Evolutionary conservation across 2,113 vertebrate genomes (phyloP).

Genomic region (Daboia siamensis): DNA sequence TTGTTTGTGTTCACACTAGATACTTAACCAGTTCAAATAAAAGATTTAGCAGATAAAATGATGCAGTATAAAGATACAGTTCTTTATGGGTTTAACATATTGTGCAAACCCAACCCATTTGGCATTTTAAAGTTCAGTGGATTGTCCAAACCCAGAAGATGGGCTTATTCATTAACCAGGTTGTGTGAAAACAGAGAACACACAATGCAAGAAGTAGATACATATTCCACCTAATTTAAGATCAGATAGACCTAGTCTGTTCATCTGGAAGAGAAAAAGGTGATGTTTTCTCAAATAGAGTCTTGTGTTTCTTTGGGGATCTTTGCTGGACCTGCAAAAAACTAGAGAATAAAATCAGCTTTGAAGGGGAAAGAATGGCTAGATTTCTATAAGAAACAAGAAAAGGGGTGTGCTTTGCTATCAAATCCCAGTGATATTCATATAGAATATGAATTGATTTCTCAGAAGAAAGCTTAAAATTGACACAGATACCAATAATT

Average conservation of each 20-base stretch:
- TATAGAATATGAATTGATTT: neutral
- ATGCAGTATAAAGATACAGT: neutral
- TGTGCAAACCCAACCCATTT: neutral
- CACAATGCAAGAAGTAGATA: neutral
- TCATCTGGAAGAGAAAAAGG: neutral
- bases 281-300: neutral
- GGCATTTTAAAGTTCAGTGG: neutral
- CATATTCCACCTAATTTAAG: neutral
- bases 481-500: neutral
- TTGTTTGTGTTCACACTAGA: neutral
- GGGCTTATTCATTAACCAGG: neutral
- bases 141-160: neutral
- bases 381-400: neutral
- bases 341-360: neutral
- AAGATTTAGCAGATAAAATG: neutral
- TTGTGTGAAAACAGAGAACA: neutral
- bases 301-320: neutral
- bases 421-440: neutral
- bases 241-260: neutral
- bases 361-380: neutral
- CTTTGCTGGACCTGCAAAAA: neutral
- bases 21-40: neutral
- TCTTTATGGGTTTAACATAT: neutral
- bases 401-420: neutral
- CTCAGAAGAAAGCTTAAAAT: neutral